These are phyloP conservation scores for Drosophila funebris DNA, from an alignment of 1,140 invertebrate genomes.

Conservation along the genomic window DNA sequence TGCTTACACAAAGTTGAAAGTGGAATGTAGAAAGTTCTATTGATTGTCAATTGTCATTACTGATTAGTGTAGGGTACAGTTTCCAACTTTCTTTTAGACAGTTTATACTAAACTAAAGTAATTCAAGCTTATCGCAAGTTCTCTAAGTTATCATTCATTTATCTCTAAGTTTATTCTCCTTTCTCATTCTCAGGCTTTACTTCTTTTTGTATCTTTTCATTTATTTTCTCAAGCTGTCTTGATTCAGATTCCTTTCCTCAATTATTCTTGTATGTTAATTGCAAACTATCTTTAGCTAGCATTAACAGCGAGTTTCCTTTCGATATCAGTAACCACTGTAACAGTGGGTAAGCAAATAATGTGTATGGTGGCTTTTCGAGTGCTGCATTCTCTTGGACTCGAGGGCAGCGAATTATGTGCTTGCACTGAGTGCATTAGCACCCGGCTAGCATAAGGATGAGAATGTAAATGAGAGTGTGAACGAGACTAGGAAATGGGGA, in stretches of 20 bases:
- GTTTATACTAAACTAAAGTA: too few species aligned
- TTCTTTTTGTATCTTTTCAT: too few species aligned
- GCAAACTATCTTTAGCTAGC: not conserved
- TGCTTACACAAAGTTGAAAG: not conserved
- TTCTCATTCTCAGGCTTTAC: too few species aligned
- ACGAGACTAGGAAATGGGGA: slow-evolving; percentile 16
- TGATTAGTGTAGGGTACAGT: not conserved
- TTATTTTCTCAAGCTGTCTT: too few species aligned
- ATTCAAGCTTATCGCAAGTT: too few species aligned
- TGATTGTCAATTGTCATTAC: not conserved
- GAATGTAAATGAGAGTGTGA: slow-evolving; percentile 10
- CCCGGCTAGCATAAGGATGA: slow-evolving; percentile 37
- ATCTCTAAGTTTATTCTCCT: too few species aligned
- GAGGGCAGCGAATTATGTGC: slow-evolving; percentile 78
- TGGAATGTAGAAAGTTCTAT: not conserved
- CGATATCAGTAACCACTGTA: slow-evolving; percentile 59
- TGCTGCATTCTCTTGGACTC: slow-evolving; percentile 61
- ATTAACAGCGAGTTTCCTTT: slow-evolving; percentile 6
- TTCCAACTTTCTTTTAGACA: not conserved
- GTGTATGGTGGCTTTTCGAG: slow-evolving; percentile 51
- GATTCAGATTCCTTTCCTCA: not conserved
- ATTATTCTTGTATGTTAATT: slow-evolving; percentile 2
- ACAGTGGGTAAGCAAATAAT: slow-evolving; percentile 9
- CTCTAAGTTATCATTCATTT: too few species aligned
- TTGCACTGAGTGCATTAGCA: slow-evolving; percentile 78